Base-by-base conservation (phyloP, 2,888 invertebrate species). In the Drosophila flavopinicola region DNA sequence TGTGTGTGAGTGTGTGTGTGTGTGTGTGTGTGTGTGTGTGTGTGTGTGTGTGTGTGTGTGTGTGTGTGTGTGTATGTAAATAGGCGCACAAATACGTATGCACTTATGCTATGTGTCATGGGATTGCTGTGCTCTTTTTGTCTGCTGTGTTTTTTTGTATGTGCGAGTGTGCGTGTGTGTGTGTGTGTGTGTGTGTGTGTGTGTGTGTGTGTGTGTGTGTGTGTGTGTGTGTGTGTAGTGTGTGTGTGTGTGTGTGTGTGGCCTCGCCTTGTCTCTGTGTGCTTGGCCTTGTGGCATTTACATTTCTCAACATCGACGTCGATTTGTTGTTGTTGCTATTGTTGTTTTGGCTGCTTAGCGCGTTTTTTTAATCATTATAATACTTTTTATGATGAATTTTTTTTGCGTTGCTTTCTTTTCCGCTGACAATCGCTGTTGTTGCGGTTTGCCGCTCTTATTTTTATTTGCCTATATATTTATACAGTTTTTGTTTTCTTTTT, bases 281-380 rank as follows among this genome's bases (percentile, higher is more conserved):
- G 84, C 79, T 79, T 85, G 87, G 86, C 86, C 87, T 85, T 87
- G 87, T 82, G 78, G 84, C 83, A 76, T 87, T 85, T 79, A 82
- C 85, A 85, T 85, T 80, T 80, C 80, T 78, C 76, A 85, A 78
- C 75, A 75, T 75, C 66, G 66, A 58, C 51, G 74, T 63, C 49
- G 68, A 54, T 73, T 65, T 65, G 30, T 23, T 41, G 48, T 47
- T 58, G 44, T 53, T 47, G 45, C 35, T 49, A 48, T 47, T 30
- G 35, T 48, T 54, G 51, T 27, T 66, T 39, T 42, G 45, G 39
- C 41, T 42, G 69, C 66, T 67, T 60, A 64, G 74, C 66, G 63
- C 66, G 48, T 60, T 84, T 78, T 79, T 84, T 80, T 78, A 82
- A 82, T 85, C 66, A 85, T 80, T 70, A 75, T 85, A 65, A 82